Percentiles rank a stretch among this genome's conserved stretches.
Evolutionary conservation across 2,113 vertebrate genomes (phyloP).

Genomic region (Gnathonemus longibarbis): DNA sequence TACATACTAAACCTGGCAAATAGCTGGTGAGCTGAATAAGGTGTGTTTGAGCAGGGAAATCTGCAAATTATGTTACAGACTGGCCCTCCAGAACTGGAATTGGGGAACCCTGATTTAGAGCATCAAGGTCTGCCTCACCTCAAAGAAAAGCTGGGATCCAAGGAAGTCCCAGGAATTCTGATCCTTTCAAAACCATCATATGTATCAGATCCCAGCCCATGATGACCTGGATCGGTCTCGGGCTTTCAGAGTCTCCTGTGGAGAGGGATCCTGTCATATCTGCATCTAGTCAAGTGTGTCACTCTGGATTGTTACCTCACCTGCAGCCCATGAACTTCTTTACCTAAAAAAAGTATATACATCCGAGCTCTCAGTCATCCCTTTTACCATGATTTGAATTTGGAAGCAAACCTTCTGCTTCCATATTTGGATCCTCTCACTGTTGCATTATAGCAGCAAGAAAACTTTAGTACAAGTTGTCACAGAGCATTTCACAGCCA

Average conservation of each 20-base stretch:
- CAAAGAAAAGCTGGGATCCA: neutral
- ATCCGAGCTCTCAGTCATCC: neutral
- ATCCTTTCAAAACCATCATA: neutral
- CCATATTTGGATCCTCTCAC: neutral
- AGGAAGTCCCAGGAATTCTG: neutral
- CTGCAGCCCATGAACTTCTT: neutral
- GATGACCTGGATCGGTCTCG: neutral
- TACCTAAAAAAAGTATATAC: neutral
- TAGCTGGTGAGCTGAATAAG: neutral
- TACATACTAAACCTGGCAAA: neutral
- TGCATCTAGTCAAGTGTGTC: neutral
- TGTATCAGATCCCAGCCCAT: neutral
- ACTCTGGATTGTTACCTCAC: neutral
- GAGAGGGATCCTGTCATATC: neutral
- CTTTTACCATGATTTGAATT: neutral
- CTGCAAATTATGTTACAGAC: neutral
- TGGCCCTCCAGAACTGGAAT: neutral
- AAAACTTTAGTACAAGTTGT: neutral
- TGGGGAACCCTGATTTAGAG: neutral
- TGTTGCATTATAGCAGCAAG: neutral
- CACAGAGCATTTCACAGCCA: neutral
- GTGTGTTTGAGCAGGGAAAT: neutral
- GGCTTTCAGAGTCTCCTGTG: neutral
- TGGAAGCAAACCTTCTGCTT: neutral
- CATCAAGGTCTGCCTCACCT: neutral